Evolutionary conservation across 30 jellyfish, hydroid and myxozoan species (phyloP).

Genomic region (Sanderia malayensis): DNA sequence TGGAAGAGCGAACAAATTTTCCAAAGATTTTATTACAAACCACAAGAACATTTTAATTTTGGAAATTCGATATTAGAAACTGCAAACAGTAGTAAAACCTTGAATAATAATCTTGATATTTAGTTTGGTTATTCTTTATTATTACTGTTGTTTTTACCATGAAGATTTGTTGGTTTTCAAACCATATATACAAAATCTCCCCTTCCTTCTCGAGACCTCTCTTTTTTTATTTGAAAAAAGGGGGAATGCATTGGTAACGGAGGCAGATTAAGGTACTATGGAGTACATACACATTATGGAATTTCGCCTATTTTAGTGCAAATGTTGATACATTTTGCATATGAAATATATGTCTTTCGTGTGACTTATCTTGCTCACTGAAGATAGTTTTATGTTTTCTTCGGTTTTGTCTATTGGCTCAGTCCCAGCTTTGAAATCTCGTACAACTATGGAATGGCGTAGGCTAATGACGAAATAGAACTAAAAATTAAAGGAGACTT

Average conservation of each 20-base stretch:
- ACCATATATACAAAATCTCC: no score
- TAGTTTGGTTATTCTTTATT: background rate
- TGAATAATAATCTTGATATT: background rate
- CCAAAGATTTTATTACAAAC: slow-evolving; percentile 31
- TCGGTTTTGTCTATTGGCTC: background rate
- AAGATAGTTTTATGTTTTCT: background rate
- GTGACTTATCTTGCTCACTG: background rate
- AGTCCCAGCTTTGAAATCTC: slow-evolving; percentile 1
- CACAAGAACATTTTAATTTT: slow-evolving; percentile 20
- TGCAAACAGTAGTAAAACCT: background rate
- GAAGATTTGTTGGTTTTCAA: background rate
- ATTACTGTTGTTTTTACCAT: background rate
- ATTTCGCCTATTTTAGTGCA: background rate
- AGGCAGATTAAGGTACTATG: background rate
- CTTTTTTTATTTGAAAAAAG: background rate
- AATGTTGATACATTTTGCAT: background rate
- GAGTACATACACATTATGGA: background rate
- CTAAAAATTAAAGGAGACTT: no score
- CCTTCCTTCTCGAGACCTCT: background rate
- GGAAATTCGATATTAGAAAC: slow-evolving; percentile 16
- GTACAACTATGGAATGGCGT: background rate
- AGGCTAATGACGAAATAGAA: no score
- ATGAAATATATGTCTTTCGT: background rate
- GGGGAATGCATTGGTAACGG: background rate
- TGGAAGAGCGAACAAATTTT: slow-evolving; percentile 27